Evolutionary conservation across 1,140 invertebrate genomes (phyloP).

Genomic region (Drosophila murphyi): DNA sequence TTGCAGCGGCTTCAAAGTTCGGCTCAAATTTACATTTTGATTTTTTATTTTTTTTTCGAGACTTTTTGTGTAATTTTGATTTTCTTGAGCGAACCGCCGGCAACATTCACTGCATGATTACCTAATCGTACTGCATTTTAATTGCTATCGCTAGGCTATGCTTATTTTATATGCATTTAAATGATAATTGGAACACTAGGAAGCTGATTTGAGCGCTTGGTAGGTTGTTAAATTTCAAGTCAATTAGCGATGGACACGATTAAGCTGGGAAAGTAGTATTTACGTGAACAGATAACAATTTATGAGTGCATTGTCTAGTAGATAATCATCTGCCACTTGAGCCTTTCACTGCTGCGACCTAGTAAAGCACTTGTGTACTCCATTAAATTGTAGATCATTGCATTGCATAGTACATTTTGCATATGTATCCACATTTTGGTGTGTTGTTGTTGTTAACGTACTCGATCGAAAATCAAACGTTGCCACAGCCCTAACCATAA

Average conservation of each 20-base stretch:
- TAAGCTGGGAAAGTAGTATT: constrained; percentile 8
- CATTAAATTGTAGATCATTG: constrained; percentile 7
- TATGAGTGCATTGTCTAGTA: background rate
- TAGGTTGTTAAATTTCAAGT: constrained; percentile 7
- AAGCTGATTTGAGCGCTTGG: constrained; percentile 21
- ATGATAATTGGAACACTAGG: constrained; percentile 33
- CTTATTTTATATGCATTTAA: constrained; percentile 34
- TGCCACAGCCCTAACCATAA: constrained; percentile 35
- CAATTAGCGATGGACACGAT: background rate
- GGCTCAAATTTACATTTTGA: constrained; percentile 26
- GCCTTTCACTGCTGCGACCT: constrained; percentile 35
- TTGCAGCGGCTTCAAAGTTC: constrained; percentile 26
- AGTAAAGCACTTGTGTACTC: background rate
- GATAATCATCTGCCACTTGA: background rate
- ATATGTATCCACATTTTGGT: too few species aligned
- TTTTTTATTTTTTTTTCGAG: constrained; percentile 6
- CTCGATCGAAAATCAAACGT: constrained; percentile 12
- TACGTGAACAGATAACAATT: background rate
- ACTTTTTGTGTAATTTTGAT: constrained; percentile 35
- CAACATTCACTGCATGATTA: constrained; percentile 46
- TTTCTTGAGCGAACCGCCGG: constrained; percentile 39
- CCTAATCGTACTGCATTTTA: constrained; percentile 50
- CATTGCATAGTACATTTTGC: background rate
- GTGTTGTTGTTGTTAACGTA: too few species aligned
- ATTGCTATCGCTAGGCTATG: constrained; percentile 18